phyloP scores from a whole-genome alignment of 2,888 invertebrate genomes.

The Philereme vetulata region DNA sequence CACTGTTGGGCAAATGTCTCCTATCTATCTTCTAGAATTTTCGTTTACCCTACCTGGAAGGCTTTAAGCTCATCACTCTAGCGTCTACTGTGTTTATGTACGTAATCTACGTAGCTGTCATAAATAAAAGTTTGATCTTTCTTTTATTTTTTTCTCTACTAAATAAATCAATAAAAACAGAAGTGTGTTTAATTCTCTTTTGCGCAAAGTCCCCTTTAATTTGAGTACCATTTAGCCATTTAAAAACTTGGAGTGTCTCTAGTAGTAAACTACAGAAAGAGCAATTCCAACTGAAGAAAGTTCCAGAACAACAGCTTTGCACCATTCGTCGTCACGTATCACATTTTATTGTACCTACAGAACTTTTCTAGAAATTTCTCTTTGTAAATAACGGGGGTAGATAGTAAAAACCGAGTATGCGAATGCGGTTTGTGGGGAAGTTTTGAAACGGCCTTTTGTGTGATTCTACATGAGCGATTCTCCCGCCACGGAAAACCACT shows the following conservation, averaged over 20 bases:
- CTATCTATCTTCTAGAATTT: too few relatives aligned
- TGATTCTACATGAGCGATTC: neutral
- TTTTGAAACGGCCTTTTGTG: conserved; percentile 10
- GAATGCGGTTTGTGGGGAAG: conserved; percentile 20
- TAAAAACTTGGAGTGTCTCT: conserved; percentile 9
- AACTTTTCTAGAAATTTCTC: conserved; percentile 48
- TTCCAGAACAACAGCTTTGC: conserved; percentile 38
- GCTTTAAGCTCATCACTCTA: too few relatives aligned
- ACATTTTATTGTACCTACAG: conserved; percentile 55
- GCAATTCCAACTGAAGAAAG: conserved; percentile 51
- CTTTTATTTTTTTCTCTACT: too few relatives aligned
- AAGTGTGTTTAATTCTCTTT: conserved; percentile 6
- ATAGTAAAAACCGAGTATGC: conserved; percentile 10
- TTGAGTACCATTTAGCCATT: conserved; percentile 7
- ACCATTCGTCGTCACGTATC: conserved; percentile 47
- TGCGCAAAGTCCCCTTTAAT: conserved; percentile 12
- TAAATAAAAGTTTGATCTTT: too few relatives aligned
- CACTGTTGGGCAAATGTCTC: too few relatives aligned
- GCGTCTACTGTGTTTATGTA: too few relatives aligned
- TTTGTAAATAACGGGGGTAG: conserved; percentile 42
- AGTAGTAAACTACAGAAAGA: conserved; percentile 37
- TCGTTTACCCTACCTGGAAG: too few relatives aligned
- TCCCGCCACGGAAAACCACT: too few relatives aligned
- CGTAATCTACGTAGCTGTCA: too few relatives aligned
- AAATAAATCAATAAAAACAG: neutral